A percentile compares a stretch with the other conserved stretches of the same genome.
Evolutionary conservation across 2,113 vertebrate genomes (phyloP).

Genomic region (Platichthys stellatus): DNA sequence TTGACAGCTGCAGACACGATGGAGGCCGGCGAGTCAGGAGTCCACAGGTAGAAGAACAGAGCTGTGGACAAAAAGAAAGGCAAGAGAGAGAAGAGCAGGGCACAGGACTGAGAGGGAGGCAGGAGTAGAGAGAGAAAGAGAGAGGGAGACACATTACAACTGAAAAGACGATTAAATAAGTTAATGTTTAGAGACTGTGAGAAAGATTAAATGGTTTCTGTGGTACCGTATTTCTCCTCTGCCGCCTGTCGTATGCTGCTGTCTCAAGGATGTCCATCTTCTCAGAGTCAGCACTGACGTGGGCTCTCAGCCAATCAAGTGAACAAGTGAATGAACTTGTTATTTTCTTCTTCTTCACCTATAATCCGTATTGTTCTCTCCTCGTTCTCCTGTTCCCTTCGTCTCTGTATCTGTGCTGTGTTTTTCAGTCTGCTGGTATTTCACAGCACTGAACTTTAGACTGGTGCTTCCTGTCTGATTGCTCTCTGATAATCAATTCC

Average conservation of each 20-base stretch:
- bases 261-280: slow-evolving; percentile 86
- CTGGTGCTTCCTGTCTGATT: slow-evolving; percentile 65
- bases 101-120: slow-evolving; percentile 66
- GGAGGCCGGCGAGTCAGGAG: slow-evolving; percentile 71
- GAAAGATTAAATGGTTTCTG: background rate
- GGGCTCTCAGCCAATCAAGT: background rate
- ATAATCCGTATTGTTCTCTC: slow-evolving; percentile 4
- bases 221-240: slow-evolving; percentile 79
- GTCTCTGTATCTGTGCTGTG: slow-evolving; percentile 19
- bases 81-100: slow-evolving; percentile 79
- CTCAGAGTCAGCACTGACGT: slow-evolving; percentile 15
- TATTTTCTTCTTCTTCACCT: background rate
- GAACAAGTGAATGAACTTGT: background rate
- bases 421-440: slow-evolving; percentile 34
- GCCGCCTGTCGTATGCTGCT: slow-evolving; percentile 74
- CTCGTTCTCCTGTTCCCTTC: slow-evolving; percentile 3
- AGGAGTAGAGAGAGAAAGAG: slow-evolving; percentile 28
- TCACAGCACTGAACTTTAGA: slow-evolving; percentile 75
- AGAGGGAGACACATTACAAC: background rate
- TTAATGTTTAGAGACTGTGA: background rate
- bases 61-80: slow-evolving; percentile 77
- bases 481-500: slow-evolving; percentile 72
- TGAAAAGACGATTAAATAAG: background rate
- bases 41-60: slow-evolving; percentile 80
- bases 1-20: slow-evolving; percentile 80